These are phyloP conservation scores for Tipula helvola DNA, from an alignment of 2,888 invertebrate species.

Conservation along the genomic window DNA sequence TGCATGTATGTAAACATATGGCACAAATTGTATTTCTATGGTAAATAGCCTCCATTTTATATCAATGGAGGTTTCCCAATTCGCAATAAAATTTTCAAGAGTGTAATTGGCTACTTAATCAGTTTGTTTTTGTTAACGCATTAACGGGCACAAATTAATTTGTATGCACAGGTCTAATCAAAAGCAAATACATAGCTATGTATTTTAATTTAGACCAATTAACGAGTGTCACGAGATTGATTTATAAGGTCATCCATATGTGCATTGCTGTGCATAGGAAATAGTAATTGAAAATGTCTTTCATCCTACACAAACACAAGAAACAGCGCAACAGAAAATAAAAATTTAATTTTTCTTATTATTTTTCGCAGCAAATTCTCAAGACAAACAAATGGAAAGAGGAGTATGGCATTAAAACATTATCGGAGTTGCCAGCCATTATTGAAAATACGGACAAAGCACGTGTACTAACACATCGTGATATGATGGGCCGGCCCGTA, in stretches of 20 bases:
- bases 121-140: not conserved
- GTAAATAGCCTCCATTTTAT: not conserved
- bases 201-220: constrained; percentile 1
- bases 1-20: not conserved
- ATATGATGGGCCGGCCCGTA: constrained; percentile 60
- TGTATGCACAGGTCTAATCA: not conserved
- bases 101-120: too few species aligned
- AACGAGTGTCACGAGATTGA: not conserved
- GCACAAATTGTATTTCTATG: not conserved
- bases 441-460: constrained; percentile 53
- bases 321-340: not conserved
- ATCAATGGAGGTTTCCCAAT: too few species aligned
- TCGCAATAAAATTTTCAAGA: too few species aligned
- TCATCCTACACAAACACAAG: not conserved
- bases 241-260: not conserved
- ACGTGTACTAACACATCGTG: constrained; percentile 55
- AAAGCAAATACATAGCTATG: not conserved
- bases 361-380: constrained; percentile 47
- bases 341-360: constrained; percentile 9
- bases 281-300: not conserved
- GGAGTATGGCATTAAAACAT: constrained; percentile 53
- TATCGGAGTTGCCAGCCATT: constrained; percentile 40
- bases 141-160: not conserved
- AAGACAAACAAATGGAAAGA: constrained; percentile 71
- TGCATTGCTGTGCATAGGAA: not conserved